Conservation (phyloP, 2,113 vertebrate species). For the Cnemophilus loriae region DNA sequence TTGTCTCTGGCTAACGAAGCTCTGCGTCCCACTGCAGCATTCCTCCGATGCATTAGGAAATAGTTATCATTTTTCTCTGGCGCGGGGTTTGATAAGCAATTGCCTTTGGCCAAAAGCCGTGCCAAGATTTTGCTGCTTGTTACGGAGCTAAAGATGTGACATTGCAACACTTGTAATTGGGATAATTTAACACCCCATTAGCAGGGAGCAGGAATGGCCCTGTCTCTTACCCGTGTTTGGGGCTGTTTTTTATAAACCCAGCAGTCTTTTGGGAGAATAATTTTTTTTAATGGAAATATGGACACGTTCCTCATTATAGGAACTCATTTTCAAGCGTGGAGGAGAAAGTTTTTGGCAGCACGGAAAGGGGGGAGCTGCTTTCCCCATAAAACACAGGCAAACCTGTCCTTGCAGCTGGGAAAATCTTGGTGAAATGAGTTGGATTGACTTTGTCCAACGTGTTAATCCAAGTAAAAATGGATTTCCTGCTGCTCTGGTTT, state of each 20-base stretch:
- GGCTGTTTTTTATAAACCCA: not conserved
- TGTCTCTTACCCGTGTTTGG: not conserved
- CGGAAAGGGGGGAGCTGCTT: not conserved
- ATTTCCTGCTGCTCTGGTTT: not conserved
- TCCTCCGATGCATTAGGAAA: constrained; percentile 21
- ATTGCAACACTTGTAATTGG: not conserved
- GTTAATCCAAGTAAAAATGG: not conserved
- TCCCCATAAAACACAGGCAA: not conserved
- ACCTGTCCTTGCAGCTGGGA: not conserved
- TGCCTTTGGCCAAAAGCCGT: constrained; percentile 17
- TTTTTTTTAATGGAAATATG: not conserved
- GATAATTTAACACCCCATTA: constrained; percentile 31
- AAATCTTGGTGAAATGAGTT: not conserved
- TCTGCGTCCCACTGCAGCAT: not conserved
- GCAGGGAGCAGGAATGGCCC: not conserved
- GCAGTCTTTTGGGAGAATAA: not conserved
- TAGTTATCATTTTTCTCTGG: constrained; percentile 18
- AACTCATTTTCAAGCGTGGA: not conserved
- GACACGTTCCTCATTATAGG: not conserved
- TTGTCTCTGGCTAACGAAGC: not conserved
- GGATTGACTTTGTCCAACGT: not conserved
- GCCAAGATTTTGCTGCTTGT: constrained; percentile 37
- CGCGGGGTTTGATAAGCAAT: not conserved
- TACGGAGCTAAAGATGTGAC: constrained; percentile 10
- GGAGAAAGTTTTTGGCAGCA: not conserved